Conservation (phyloP, 1,140 invertebrate species). For the Coboldia fuscipes region DNA sequence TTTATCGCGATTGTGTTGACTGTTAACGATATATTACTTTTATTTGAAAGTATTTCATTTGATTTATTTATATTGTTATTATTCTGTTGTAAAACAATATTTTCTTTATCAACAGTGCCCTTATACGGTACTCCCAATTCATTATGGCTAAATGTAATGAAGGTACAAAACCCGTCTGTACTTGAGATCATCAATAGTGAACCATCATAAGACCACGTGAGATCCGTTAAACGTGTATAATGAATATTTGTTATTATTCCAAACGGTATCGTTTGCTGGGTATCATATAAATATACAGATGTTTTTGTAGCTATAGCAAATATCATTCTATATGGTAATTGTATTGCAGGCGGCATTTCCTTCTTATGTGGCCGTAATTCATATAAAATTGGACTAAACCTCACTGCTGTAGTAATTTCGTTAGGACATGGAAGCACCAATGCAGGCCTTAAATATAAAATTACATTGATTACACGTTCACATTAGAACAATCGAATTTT, state of each 20-base stretch:
- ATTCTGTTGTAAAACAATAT: neutral
- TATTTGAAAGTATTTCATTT: neutral
- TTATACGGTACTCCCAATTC: slow-evolving; percentile 62
- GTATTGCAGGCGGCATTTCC: slow-evolving; percentile 26
- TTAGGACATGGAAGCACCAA: slow-evolving; percentile 56
- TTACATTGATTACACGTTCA: slow-evolving; percentile 2
- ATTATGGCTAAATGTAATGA: slow-evolving; percentile 58
- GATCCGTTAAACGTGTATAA: slow-evolving; percentile 78
- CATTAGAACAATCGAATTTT: neutral
- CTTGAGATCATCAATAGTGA: slow-evolving; percentile 64
- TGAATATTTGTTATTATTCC: slow-evolving; percentile 79
- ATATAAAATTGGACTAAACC: slow-evolving; percentile 63
- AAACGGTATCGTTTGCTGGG: slow-evolving; percentile 69
- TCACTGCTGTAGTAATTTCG: slow-evolving; percentile 55
- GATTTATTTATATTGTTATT: neutral
- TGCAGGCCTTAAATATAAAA: slow-evolving; percentile 40
- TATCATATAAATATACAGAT: slow-evolving; percentile 76
- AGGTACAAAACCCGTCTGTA: slow-evolving; percentile 87
- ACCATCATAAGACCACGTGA: slow-evolving; percentile 81
- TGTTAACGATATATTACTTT: neutral
- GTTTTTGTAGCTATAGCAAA: slow-evolving; percentile 79
- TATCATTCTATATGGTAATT: slow-evolving; percentile 63
- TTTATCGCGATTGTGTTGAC: slow-evolving; percentile 2
- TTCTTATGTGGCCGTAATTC: slow-evolving; percentile 33
- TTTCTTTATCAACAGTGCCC: slow-evolving; percentile 3